Evolutionary conservation across 2,113 vertebrate genomes (phyloP), one percentile per base, ranked within the genome.

Genomic region (Dipodomys ordii): DNA sequence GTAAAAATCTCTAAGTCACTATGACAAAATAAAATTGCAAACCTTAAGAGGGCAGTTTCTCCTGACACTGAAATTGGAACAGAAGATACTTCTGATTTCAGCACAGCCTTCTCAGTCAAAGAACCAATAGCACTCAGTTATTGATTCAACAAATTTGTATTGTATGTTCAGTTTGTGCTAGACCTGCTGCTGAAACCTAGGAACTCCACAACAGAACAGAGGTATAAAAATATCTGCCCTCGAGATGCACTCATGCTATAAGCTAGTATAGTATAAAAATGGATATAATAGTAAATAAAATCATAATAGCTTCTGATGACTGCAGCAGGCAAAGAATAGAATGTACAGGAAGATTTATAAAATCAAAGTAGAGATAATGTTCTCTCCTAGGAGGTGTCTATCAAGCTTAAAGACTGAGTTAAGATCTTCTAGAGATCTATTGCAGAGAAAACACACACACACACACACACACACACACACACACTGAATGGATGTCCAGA

Each of bases 1-100:
- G 30, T 25, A 83, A 44, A 35, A 92, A 49, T 25, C 30, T 49
- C 19, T 23, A 25, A 64, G 19, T 64, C 23, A 57, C 53, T 57
- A 49, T 49, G 53, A 57, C 53, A 57, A 57, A 57, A 64, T 64
- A 64, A 64, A 73, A 49, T 27, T 73, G 2, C 64, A 49, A 79
- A 22, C 83, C 32, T 68, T 67, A 87, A 67, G 39, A 46, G 10
- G 1, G 15, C 35, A n/a, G 2, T 1, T 28, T 62, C 35, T 22
- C 30, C 60, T 39, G 28, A 39, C 1, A 67, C 32, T 81, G 6
- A 1, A 76, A 83, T 32, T 80, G 28, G 23, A 53, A 7, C 79
- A 84, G 12, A 86, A 92, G 12, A 8, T 86, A 44, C 35, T 83
- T 90, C 7, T 57, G n/a, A 76, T 76, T 90, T 93, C 44, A 76